Evolutionary conservation across 2,888 invertebrate genomes (phyloP).

Genomic region (Harpagoxenus sublaevis): DNA sequence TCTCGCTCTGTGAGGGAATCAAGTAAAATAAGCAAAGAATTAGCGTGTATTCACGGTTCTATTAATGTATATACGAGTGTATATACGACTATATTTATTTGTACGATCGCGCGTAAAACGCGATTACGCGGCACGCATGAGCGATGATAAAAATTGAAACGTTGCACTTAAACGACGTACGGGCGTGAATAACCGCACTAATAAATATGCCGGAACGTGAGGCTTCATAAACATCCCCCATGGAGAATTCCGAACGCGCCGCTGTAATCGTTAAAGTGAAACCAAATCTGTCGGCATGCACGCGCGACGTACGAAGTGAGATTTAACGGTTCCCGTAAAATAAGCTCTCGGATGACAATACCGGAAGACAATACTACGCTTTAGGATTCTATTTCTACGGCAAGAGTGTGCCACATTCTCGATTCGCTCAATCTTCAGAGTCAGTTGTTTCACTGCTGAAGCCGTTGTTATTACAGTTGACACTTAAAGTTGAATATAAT

Average conservation of each 20-base stretch:
- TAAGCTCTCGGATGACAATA: conserved; percentile 34
- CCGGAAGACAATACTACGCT: conserved; percentile 23
- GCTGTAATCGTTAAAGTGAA: conserved; percentile 66
- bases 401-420: background rate
- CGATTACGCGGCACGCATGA: conserved; percentile 15
- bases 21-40: background rate
- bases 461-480: conserved; percentile 14
- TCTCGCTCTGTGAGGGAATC: background rate
- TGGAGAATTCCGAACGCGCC: conserved; percentile 60
- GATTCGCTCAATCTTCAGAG: conserved; percentile 19
- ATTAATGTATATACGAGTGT: conserved; percentile 27
- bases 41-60: background rate
- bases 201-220: conserved; percentile 67
- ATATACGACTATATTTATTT: conserved; percentile 25
- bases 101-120: conserved; percentile 16
- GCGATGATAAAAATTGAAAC: conserved; percentile 62
- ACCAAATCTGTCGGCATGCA: conserved; percentile 61
- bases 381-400: conserved; percentile 20
- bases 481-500: conserved; percentile 18
- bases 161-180: conserved; percentile 59
- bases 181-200: conserved; percentile 57
- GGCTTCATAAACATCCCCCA: conserved; percentile 60
- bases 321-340: conserved; percentile 45
- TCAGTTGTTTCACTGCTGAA: conserved; percentile 4
- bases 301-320: conserved; percentile 5